Percentiles rank a stretch among this genome's conserved stretches.
Evolutionary conservation across 2,888 invertebrate genomes (phyloP).

Genomic region (Heliconius sara): DNA sequence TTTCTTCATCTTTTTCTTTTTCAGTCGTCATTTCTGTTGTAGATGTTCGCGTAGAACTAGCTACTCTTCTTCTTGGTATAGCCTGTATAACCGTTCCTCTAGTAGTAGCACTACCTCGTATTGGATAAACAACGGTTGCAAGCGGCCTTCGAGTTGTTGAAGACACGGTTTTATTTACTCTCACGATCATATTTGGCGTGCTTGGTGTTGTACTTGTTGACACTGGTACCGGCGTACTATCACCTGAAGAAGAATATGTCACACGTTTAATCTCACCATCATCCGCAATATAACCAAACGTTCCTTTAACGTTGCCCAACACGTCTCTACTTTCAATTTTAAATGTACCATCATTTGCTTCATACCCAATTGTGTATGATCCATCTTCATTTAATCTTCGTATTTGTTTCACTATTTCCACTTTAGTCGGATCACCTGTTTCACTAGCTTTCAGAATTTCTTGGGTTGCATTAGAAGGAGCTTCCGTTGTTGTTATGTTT

Average conservation of each 20-base stretch:
- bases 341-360: constrained; percentile 93
- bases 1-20: constrained; percentile 62
- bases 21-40: constrained; percentile 63
- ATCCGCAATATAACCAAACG: constrained; percentile 91
- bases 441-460: constrained; percentile 85
- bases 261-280: constrained; percentile 91
- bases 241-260: constrained; percentile 86
- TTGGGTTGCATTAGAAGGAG: constrained; percentile 68
- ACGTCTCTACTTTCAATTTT: constrained; percentile 93
- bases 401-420: constrained; percentile 92
- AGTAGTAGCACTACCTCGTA: constrained; percentile 81
- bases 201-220: constrained; percentile 68
- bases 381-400: constrained; percentile 92
- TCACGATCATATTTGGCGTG: constrained; percentile 77
- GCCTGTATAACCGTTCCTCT: constrained; percentile 86
- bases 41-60: constrained; percentile 66
- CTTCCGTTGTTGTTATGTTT: constrained; percentile 53
- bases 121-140: constrained; percentile 80
- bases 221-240: constrained; percentile 73
- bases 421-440: constrained; percentile 87
- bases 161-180: constrained; percentile 75
- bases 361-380: constrained; percentile 93
- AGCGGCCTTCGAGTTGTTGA: constrained; percentile 83
- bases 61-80: constrained; percentile 83
- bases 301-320: constrained; percentile 91